phyloP scores from a whole-genome alignment of 1,140 invertebrate genomes.

The Batillaria attramentaria region DNA sequence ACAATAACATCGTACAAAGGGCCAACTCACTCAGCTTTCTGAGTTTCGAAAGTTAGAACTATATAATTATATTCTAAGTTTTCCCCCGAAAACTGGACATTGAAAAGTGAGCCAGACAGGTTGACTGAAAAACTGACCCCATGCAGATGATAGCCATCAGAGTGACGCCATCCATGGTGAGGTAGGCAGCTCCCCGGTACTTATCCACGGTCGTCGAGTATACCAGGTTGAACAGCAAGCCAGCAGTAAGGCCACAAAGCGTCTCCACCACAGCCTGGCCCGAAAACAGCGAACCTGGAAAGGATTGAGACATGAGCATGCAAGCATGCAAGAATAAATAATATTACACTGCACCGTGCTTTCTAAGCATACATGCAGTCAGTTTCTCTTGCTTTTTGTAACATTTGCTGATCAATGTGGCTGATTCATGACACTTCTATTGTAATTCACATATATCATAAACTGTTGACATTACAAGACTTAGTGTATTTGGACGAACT shows the following conservation, averaged over 20 bases:
- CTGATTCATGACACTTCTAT: not conserved
- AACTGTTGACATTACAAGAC: no score
- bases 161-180: conserved; percentile 4
- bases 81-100: not conserved
- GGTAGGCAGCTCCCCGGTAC: not conserved
- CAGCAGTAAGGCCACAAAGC: not conserved
- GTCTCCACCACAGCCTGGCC: conserved; percentile 4
- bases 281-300: conserved; percentile 10
- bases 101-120: not conserved
- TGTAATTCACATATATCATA: no score
- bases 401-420: not conserved
- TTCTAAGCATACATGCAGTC: not conserved
- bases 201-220: not conserved
- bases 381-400: not conserved
- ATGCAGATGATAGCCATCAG: not conserved
- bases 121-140: conserved; percentile 1
- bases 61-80: not conserved
- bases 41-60: not conserved
- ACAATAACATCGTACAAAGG: not conserved
- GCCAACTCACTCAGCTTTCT: not conserved
- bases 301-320: not conserved
- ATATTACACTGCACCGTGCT: not conserved
- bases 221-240: not conserved
- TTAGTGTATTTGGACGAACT: no score
- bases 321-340: not conserved